phyloP scores from a whole-genome alignment of 2,797 vertebrate genomes.

The Pangasius djambal region DNA sequence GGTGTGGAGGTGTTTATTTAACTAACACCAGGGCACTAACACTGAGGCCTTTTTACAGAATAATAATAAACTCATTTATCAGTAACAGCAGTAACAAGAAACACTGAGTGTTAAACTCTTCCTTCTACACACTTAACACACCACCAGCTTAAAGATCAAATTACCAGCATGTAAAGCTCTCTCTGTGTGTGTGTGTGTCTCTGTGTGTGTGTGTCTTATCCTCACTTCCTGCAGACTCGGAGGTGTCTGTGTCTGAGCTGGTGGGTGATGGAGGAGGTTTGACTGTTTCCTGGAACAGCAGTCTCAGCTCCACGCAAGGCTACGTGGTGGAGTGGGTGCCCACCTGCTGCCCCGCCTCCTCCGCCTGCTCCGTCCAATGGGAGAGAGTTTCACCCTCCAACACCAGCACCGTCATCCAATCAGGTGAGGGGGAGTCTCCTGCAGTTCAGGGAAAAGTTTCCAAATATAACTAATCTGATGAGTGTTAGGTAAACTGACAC shows the following conservation, averaged over 20 bases:
- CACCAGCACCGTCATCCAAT: constrained; percentile 63
- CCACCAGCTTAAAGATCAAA: too few relatives aligned
- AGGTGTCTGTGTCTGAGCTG: constrained; percentile 45
- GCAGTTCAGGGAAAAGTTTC: constrained; percentile 3
- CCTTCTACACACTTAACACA: background rate
- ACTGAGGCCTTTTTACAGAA: background rate
- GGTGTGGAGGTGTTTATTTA: constrained; percentile 62
- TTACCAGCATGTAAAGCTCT: background rate
- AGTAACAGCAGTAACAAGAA: background rate
- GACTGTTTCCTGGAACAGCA: constrained; percentile 68
- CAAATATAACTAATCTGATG: constrained; percentile 10
- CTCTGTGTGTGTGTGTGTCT: background rate
- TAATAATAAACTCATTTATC: background rate
- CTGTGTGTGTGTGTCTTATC: background rate
- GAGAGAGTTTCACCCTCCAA: constrained; percentile 62
- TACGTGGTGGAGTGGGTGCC: constrained; percentile 75
- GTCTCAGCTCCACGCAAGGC: constrained; percentile 62
- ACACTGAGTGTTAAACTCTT: background rate
- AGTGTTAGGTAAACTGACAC: background rate
- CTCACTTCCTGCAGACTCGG: constrained; percentile 57
- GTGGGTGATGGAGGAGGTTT: constrained; percentile 57
- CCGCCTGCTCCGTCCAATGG: constrained; percentile 72
- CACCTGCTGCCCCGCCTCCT: constrained; percentile 60
- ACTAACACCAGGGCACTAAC: background rate
- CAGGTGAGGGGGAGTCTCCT: constrained; percentile 61